Base-by-base conservation (phyloP, 2,113 vertebrate species). In the Elephas maximus region DNA sequence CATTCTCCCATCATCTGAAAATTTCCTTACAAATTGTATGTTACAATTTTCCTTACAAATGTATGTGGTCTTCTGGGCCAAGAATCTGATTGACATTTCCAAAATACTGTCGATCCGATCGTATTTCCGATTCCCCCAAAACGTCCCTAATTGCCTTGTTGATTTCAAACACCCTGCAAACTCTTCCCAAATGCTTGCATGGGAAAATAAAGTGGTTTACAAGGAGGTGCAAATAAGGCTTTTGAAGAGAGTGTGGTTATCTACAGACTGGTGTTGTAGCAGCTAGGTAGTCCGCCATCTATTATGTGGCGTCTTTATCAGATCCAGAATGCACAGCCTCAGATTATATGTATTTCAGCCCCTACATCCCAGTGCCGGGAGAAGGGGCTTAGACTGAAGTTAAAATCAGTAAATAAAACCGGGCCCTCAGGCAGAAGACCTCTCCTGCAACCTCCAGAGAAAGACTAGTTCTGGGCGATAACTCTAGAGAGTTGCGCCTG, bases 61-160 rank as follows among this genome's bases (percentile, higher is more conserved):
- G 60, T 63, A 45, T 1, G 6, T 73, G 84, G 41, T 73, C 90
- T 80, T 83, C 76, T 88, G 93, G 95, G 83, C 86, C 93, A 77
- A 95, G 84, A 86, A 67, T 84, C 91, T 80, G 87, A 94, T 8
- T 97, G 97, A 95, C 63, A 69, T 97, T 97, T 97, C 30, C 93
- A 87, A 96, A 97, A 81, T 77, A 21, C 78, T 91, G 41, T 85
- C 94, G 95, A 92, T 93, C 90, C 94, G 95, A 92, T 93, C 90
- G 86, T 83, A 93, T 81, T 92, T 97, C 88, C 96, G 92, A 97
- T 94, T 98, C 96, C 96, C 94, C 93, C 97, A 77, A 92, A 92
- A 94, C 93, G 96, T 96, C 89, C 12, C 97, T 98, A 97, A 98
- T 98, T 98, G 97, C 91, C 90, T 98, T 91, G 94, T 97, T 98